Conservation (phyloP, 2,113 vertebrate genomes). For the Pantherophis guttatus region DNA sequence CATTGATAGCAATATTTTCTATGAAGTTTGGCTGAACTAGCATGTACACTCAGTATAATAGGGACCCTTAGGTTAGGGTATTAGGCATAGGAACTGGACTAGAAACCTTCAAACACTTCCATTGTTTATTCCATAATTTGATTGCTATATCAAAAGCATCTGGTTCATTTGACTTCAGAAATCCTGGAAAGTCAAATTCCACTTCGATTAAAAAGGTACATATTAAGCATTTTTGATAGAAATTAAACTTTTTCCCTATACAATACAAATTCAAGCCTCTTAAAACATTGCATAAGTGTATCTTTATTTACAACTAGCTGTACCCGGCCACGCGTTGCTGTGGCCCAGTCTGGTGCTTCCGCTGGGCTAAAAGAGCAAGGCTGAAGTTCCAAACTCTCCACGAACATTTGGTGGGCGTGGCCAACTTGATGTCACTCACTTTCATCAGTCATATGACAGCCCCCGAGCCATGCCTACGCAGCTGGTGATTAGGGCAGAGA, state of each 20-base stretch:
- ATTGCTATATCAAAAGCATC: not conserved
- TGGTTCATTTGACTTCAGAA: not conserved
- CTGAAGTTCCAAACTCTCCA: too few species aligned
- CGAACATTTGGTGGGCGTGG: too few species aligned
- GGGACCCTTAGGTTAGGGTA: not conserved
- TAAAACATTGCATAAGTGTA: not conserved
- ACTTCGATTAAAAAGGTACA: not conserved
- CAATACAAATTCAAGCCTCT: not conserved
- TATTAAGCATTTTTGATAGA: not conserved
- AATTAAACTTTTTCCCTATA: not conserved
- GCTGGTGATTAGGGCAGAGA: too few species aligned
- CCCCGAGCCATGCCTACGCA: too few species aligned
- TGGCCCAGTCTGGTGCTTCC: too few species aligned
- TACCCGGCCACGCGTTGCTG: too few species aligned
- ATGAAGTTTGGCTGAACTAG: not conserved
- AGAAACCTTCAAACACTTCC: not conserved
- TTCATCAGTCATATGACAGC: too few species aligned
- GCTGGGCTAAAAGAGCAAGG: too few species aligned
- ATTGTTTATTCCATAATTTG: not conserved
- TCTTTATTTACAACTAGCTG: not conserved
- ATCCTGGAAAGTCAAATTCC: not conserved
- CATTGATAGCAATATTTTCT: not conserved
- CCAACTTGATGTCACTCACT: too few species aligned
- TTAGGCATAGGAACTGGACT: not conserved
- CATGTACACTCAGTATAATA: not conserved